Evolutionary conservation across 2,797 vertebrate genomes (phyloP), one percentile per base, ranked within the genome.

Genomic region (Scolopax bukidnonensis): DNA sequence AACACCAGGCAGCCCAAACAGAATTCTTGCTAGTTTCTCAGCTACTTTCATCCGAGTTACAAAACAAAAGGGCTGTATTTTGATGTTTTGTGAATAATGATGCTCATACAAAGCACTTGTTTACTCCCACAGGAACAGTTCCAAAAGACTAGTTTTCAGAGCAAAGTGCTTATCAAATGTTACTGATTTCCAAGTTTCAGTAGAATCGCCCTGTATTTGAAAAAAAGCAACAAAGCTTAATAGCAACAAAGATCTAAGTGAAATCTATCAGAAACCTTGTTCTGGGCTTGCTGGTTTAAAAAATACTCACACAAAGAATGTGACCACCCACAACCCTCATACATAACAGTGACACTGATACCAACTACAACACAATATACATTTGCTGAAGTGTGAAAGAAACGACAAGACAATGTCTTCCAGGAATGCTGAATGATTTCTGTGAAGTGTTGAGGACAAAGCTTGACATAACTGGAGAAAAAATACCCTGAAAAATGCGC

Each of bases 301-400:
- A 93, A 90, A 94, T 86, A 81, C 71, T 95, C 85, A 73, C 70
- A 87, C 61, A 59, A 94, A 70, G 88, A 95, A 92, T 74, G 84
- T 84, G 93, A 89, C 94, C 94, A 96, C 94, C 92, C 94, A 97
- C 88, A 94, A 76, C 18, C 67, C 81, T 79, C 90, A 95, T 61
- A 82, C 86, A 92, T 76, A 95, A 73, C 16, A 3, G 86, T 41
- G 90, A 88, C 88, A 91, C 23, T 84, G 90, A 30, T 82, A 91
- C 78, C 77, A 94, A 47, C 86, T 61, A 73, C 90, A 90, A 76
- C 80, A 96, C 90, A 96, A 93, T 93, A 94, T 56, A 84, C 43
- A 95, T 74, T 82, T 93, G 84, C 67, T 90, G 59, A 93, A 94
- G 83, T 94, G 92, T 92, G 93, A 96, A 95, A 88, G 86, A 93